Evolutionary conservation across 2,888 invertebrate species (phyloP).

Genomic region (Pyrochroa serraticornis): DNA sequence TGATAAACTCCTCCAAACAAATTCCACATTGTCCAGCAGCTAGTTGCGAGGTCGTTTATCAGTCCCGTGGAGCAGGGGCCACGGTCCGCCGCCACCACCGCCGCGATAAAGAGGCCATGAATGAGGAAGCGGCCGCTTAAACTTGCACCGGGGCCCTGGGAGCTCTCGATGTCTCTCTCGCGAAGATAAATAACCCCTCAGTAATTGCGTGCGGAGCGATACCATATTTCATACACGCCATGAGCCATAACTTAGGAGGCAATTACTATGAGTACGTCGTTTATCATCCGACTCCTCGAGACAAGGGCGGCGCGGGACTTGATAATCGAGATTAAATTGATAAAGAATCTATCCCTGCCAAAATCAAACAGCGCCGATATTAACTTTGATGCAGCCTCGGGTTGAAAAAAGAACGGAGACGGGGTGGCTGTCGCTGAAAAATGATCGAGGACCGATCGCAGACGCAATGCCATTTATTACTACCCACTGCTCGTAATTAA

Average conservation of each 20-base stretch:
- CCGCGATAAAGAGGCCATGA: slow-evolving; percentile 52
- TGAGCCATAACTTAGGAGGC: slow-evolving; percentile 66
- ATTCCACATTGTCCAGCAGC: slow-evolving; percentile 54
- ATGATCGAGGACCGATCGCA: slow-evolving; percentile 4
- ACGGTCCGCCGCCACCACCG: slow-evolving; percentile 31
- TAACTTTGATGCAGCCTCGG: slow-evolving; percentile 20
- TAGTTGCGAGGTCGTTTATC: slow-evolving; percentile 50
- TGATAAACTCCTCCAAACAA: slow-evolving; percentile 54
- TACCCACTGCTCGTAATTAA: no score
- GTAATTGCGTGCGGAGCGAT: slow-evolving; percentile 66
- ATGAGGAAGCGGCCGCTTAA: slow-evolving; percentile 51
- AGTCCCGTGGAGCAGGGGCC: slow-evolving; percentile 31
- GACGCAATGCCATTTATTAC: neutral
- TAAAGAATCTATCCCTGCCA: slow-evolving; percentile 48
- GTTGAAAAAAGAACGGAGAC: slow-evolving; percentile 1
- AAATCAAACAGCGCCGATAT: slow-evolving; percentile 36
- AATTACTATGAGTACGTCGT: slow-evolving; percentile 66
- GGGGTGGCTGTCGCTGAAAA: slow-evolving; percentile 12
- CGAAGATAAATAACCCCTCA: slow-evolving; percentile 62
- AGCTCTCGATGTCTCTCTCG: slow-evolving; percentile 45
- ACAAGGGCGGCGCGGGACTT: slow-evolving; percentile 49
- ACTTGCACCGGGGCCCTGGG: slow-evolving; percentile 41
- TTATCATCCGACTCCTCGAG: slow-evolving; percentile 59
- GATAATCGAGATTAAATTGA: slow-evolving; percentile 57
- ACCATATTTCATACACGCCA: slow-evolving; percentile 65